Evolutionary conservation across 2,113 vertebrate species (phyloP), one percentile per base, ranked within the genome.

Genomic region (Lophura nycthemera): DNA sequence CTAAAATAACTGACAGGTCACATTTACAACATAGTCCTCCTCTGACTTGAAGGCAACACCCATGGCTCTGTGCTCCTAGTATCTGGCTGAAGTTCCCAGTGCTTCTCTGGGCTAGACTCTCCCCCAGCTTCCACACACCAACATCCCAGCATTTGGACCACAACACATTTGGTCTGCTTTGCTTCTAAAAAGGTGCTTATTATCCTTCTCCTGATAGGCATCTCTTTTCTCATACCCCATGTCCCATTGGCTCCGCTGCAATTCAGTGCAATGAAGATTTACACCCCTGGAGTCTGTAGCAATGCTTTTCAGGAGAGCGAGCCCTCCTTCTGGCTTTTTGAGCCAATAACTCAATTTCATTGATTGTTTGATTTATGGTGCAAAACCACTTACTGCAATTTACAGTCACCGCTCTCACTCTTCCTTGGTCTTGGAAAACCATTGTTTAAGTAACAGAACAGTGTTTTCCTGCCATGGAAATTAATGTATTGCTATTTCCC

Each of bases 331-430:
- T 79, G 89, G 74, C 70, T 89, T 83, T 74, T 89, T 64, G 80
- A 92, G 94, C 56, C 91, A 89, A 86, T 82, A 93, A 91, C 82
- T 91, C 85, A 83, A 43, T 96, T 95, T 95, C 85, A 94, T 77
- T 91, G 89, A 92, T 89, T 86, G 61, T 80, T 76, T 86, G 82
- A 95, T 95, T 96, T 93, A 96, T 29, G 81, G 87, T 83, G 88
- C 57, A 91, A 95, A 95, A 83, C 72, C 69, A 95, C 89, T 95
- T 91, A 95, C 6, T 86, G 72, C 89, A 94, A 80, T 96, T 93
- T 93, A 88, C 6, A 6, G 57, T 42, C 79, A 45, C 78, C 38
- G 18, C 57, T 87, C 54, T 85, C 45, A 38, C 50, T 92, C 56
- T 86, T 85, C 36, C 45, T 74, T 67, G 38, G 24, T 63, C 64